Evolutionary conservation across 2,888 invertebrate species (phyloP), one percentile per base, ranked within the genome.

Genomic region (Pachydiplax longipennis): DNA sequence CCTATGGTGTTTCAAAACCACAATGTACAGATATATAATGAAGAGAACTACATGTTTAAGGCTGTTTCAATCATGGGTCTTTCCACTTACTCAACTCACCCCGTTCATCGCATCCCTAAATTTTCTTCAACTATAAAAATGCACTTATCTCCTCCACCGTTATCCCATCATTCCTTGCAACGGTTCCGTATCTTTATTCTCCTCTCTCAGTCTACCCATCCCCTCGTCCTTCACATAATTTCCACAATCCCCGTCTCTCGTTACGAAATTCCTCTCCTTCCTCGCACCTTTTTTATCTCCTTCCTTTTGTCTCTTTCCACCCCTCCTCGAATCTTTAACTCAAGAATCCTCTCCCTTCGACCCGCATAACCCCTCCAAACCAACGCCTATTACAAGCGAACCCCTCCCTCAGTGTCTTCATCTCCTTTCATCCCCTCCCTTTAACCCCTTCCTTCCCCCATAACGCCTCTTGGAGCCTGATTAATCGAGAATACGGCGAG

Each of bases 401-500:
- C 83, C 83, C 18, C 35, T 31, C 31, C 83, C 83, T 12, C 83
- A 13, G 4, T 13, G 31, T 37, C 61, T 13, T 58, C 53, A 48
- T 53, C 18, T 35, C 83, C 53, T 44, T 53, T 15, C 83, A 18
- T 40, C 15, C 58, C 83, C 83, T 4, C 58, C 53, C 83, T 58
- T 13, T 83, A 58, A 58, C 83, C 83, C 61, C 61, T 61, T 61
- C 87, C 35, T 65, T 87, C 87, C 87, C 87, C 87, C 87, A 87
- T 87, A 87, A 87, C 87, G 87, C 87, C 87, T 87, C 87, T 87
- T 65, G 87, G 87, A 87, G 87, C 87, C 87, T 87, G 87, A 87
- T 87, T 87, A 87, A 87, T 87, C 87, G 87, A 87, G 87, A 87
- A 87, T 87, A 87, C 61, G 87, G 87, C 87, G 87, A 87, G 87